Conservation (phyloP, 2,888 invertebrate species). For the Agrilus biguttatus region DNA sequence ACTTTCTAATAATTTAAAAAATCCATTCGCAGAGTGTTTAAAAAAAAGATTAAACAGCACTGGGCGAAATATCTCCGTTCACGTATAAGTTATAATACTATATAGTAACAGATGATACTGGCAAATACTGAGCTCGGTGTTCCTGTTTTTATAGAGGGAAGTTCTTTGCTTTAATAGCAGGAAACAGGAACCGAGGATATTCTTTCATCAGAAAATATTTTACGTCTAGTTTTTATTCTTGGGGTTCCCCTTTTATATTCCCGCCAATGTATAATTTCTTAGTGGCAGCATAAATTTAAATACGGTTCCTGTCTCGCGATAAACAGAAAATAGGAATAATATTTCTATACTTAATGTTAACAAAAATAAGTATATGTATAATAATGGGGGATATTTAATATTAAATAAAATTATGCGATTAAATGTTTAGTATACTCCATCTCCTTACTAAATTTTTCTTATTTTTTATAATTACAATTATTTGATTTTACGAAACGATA, state of each 20-base stretch:
- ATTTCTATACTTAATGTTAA: conserved; percentile 9
- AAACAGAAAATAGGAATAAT: conserved; percentile 1
- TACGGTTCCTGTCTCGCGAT: neutral
- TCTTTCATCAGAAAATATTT: conserved; percentile 29
- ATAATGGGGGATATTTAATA: too few species aligned
- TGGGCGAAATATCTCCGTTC: neutral
- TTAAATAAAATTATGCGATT: too few species aligned
- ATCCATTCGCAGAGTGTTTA: too few species aligned
- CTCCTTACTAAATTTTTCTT: too few species aligned
- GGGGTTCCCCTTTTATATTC: conserved; percentile 14
- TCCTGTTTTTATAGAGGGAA: conserved; percentile 12
- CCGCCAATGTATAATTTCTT: conserved; percentile 5
- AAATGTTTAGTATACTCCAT: too few species aligned
- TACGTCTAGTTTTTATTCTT: conserved; percentile 23
- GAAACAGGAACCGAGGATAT: conserved; percentile 28
- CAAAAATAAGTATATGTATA: conserved; percentile 1
- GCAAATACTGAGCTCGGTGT: conserved; percentile 2
- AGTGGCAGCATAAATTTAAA: neutral
- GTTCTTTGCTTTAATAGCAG: conserved; percentile 18
- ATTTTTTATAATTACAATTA: too few species aligned
- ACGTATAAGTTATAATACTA: neutral
- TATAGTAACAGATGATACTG: too few species aligned
- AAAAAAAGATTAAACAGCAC: too few species aligned
- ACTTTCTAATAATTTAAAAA: too few species aligned
- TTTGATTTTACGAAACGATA: too few species aligned